Evolutionary conservation across 2,797 vertebrate genomes (phyloP).

Genomic region (Microchirus variegatus): DNA sequence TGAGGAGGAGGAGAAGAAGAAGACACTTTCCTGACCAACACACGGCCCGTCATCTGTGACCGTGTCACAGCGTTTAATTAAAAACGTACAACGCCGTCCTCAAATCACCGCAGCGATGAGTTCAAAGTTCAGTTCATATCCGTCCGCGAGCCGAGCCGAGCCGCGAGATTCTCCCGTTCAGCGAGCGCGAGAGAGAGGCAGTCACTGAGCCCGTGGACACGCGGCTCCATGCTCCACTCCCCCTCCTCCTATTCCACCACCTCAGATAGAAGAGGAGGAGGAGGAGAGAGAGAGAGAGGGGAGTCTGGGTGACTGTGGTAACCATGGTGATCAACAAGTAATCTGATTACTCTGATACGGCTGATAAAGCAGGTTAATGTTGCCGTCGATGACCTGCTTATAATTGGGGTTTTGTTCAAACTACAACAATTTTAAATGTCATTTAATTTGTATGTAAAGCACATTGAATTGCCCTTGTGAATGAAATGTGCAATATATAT

Average conservation of each 20-base stretch:
- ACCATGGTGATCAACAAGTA: slow-evolving; percentile 10
- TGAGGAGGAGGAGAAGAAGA: slow-evolving; percentile 51
- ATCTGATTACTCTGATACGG: slow-evolving; percentile 1
- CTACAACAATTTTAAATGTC: too few relatives aligned
- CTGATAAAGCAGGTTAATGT: background rate
- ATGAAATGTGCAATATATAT: too few relatives aligned
- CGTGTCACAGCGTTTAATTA: background rate
- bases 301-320: background rate
- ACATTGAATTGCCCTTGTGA: too few relatives aligned
- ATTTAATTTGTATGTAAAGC: too few relatives aligned
- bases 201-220: slow-evolving; percentile 5
- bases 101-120: background rate
- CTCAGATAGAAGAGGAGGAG: background rate
- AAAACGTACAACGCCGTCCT: background rate
- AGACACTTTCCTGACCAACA: slow-evolving; percentile 65
- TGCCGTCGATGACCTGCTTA: too few relatives aligned
- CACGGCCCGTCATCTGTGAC: slow-evolving; percentile 68
- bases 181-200: slow-evolving; percentile 23
- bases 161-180: slow-evolving; percentile 22
- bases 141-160: slow-evolving; percentile 20
- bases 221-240: slow-evolving; percentile 25
- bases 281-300: background rate
- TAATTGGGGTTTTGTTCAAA: too few relatives aligned
- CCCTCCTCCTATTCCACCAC: slow-evolving; percentile 1
- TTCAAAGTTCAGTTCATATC: slow-evolving; percentile 20